A percentile compares a stretch with the other conserved stretches of the same genome.
These are phyloP conservation scores for Drosophila prolongata DNA, from an alignment of 2,888 invertebrate genomes.

Conservation along the genomic window DNA sequence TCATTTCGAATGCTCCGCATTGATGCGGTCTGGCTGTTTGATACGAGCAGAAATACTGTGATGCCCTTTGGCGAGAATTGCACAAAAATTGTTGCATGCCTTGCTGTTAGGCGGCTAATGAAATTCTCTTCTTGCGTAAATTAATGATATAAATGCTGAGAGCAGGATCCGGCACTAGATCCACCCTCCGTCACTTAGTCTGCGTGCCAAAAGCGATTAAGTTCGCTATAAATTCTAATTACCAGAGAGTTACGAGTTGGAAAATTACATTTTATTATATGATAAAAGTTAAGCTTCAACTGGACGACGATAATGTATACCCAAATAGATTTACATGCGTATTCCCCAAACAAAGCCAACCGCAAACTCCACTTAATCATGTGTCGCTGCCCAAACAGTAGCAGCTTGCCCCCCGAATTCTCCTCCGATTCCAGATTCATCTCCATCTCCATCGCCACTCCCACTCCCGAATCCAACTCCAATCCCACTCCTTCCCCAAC, in stretches of 20 bases:
- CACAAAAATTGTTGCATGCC: slow-evolving; percentile 34
- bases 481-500: not conserved
- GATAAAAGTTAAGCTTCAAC: slow-evolving; percentile 81
- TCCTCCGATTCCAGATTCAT: not conserved
- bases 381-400: slow-evolving; percentile 56
- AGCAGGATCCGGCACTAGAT: not conserved
- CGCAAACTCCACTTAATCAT: slow-evolving; percentile 79
- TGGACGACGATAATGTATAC: slow-evolving; percentile 78
- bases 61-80: slow-evolving; percentile 25
- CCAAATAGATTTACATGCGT: slow-evolving; percentile 79
- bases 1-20: slow-evolving; percentile 55
- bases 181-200: slow-evolving; percentile 13
- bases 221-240: slow-evolving; percentile 79
- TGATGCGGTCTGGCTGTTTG: slow-evolving; percentile 14
- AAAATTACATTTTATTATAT: slow-evolving; percentile 81
- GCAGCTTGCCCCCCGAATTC: not conserved
- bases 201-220: slow-evolving; percentile 74
- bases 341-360: slow-evolving; percentile 70
- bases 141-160: slow-evolving; percentile 51
- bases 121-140: slow-evolving; percentile 50
- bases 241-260: slow-evolving; percentile 80
- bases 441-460: not conserved
- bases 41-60: slow-evolving; percentile 15
- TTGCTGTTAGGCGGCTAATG: slow-evolving; percentile 36
- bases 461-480: slow-evolving; percentile 4